A percentile compares a stretch with the other conserved stretches of the same genome.
phyloP scores from a whole-genome alignment of 2,888 invertebrate genomes.

The Ectropis crepuscularia region DNA sequence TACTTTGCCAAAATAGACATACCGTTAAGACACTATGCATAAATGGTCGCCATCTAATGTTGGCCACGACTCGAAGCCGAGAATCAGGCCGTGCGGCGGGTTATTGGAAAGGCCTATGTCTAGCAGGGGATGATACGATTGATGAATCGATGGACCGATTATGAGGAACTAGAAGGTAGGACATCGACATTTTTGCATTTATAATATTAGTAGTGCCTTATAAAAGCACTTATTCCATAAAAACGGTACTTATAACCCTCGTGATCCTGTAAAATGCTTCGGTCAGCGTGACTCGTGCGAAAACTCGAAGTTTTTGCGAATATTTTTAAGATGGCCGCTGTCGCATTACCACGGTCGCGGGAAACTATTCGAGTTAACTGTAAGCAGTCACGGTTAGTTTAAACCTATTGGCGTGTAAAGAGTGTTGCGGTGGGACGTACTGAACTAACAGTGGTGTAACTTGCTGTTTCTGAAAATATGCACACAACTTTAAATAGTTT shows the following conservation, averaged over 20 bases:
- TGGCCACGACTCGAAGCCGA: no score
- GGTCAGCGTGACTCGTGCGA: conserved; percentile 2
- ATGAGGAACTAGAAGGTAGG: no score
- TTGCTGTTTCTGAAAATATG: background rate
- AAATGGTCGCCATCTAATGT: no score
- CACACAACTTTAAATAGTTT: background rate
- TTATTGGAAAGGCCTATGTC: no score
- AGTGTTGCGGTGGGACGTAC: conserved; percentile 39
- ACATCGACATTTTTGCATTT: no score
- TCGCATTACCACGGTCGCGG: conserved; percentile 30
- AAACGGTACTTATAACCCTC: background rate
- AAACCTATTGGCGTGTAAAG: conserved; percentile 44
- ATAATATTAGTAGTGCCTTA: no score
- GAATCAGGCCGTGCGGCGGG: no score
- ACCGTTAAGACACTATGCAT: no score
- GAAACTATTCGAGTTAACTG: conserved; percentile 38
- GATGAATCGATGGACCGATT: no score
- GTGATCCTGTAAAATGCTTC: background rate
- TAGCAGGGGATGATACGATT: no score
- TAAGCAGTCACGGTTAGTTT: conserved; percentile 49
- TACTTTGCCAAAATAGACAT: no score
- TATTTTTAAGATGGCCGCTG: conserved; percentile 1
- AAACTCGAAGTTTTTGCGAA: conserved; percentile 1
- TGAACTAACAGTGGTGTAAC: background rate
- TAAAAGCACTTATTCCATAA: no score